Percentiles rank a stretch among this genome's conserved stretches.
Conservation (phyloP, 1,140 invertebrate species). For the Heliconius himera region DNA sequence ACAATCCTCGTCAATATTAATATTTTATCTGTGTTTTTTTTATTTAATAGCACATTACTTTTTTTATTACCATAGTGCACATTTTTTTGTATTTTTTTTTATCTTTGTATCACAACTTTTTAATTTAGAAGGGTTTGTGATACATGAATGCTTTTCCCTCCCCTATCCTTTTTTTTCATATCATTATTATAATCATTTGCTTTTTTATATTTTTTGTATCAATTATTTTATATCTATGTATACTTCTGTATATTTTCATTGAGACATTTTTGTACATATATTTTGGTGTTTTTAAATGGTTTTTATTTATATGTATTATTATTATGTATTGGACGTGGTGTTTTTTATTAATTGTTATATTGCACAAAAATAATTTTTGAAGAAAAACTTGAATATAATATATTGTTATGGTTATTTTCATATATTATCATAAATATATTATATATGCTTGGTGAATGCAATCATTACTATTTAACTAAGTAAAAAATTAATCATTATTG, state of each 20-base stretch:
- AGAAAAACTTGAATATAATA: no score
- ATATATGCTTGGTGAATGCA: no score
- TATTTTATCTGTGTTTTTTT: background rate
- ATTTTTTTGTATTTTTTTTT: conserved; percentile 30
- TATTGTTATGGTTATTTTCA: no score
- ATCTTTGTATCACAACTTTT: conserved; percentile 46
- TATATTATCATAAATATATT: no score
- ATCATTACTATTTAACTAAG: no score
- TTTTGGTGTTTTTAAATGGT: no score
- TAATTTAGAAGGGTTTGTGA: conserved; percentile 25
- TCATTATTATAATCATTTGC: conserved; percentile 7
- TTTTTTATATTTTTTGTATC: background rate
- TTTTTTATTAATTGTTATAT: no score
- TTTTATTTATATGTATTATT: no score
- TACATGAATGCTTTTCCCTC: conserved; percentile 9
- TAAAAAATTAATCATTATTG: no score
- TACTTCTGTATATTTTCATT: background rate
- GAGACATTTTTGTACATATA: background rate
- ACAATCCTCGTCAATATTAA: no score
- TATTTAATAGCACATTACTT: conserved; percentile 5
- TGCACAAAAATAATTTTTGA: no score
- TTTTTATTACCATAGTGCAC: background rate
- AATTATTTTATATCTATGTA: background rate
- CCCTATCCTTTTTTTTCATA: background rate
- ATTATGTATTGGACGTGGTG: no score